A percentile compares a stretch with the other conserved stretches of the same genome.
Evolutionary conservation across 2,888 invertebrate species (phyloP).

Genomic region (Epistrophe eligans): DNA sequence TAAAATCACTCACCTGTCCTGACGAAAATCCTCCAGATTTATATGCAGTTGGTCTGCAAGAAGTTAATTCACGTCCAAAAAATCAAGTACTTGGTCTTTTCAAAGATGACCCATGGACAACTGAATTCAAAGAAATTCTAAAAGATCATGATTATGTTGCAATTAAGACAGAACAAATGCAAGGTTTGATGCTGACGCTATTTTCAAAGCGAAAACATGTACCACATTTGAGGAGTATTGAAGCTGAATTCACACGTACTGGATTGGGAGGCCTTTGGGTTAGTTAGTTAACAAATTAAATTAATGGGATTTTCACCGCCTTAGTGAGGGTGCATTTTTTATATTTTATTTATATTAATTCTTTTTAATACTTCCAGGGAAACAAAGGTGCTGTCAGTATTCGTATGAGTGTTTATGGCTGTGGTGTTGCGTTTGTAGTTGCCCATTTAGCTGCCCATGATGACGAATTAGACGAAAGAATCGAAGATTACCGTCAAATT

Average conservation of each 20-base stretch:
- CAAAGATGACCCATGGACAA: conserved; percentile 94
- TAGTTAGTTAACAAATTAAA: no score
- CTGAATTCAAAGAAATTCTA: conserved; percentile 88
- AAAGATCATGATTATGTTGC: conserved; percentile 89
- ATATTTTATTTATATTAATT: background rate
- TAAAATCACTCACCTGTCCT: conserved; percentile 86
- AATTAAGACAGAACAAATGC: conserved; percentile 91
- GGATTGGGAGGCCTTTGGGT: conserved; percentile 97
- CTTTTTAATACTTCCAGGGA: conserved; percentile 86
- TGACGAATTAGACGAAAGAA: conserved; percentile 91
- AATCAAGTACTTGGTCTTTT: conserved; percentile 92
- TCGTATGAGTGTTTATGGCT: conserved; percentile 93
- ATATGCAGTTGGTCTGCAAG: conserved; percentile 94
- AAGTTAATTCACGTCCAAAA: conserved; percentile 94
- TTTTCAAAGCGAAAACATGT: conserved; percentile 92
- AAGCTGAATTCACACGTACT: conserved; percentile 94
- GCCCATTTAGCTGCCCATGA: conserved; percentile 96
- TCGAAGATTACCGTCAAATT: conserved; percentile 94
- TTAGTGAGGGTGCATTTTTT: no score
- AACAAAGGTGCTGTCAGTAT: conserved; percentile 97
- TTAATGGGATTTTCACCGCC: no score
- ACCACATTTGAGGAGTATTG: conserved; percentile 92
- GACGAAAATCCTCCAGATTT: conserved; percentile 91
- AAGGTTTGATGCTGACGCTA: conserved; percentile 92
- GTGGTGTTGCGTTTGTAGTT: conserved; percentile 94